Base-by-base conservation (phyloP, 2,113 vertebrate species). In the Australoheros scitulus region DNA sequence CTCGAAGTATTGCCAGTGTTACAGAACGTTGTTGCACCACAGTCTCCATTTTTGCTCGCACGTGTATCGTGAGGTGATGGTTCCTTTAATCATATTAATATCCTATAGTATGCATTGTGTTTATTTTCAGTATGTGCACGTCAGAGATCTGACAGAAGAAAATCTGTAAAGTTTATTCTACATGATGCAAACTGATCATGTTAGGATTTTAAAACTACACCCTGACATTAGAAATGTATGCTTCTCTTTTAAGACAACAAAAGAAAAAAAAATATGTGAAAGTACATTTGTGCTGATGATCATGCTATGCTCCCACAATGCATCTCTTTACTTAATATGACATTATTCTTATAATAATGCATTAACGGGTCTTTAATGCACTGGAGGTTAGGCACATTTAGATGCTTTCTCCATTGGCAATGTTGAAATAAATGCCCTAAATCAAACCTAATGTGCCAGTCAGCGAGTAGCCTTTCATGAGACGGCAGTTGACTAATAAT, bases 361-460 rank as follows among this genome's bases (percentile, higher is more conserved):
- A 72, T 72, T 32, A 72, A 52, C 26, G 17, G 65, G 65, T 72
- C 65, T 72, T 32, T 52, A 72, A 72, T 52, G 65, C 65, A 72
- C 65, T n/a, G 32, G 52, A 72, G 65, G 65, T 72, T 52, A 52
- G 65, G 43, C 65, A 72, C 65, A 72, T 32, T 72, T 52, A 52
- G 43, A 72, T 52, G 65, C 47, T 72, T 72, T 72, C 52, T 52
- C 47, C 65, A 72, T n/a, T 72, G 65, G 50, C 65, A 32, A 52
- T 52, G 65, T 52, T n/a, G 47, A 72, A 72, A 72, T 52, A 72
- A 72, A 72, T 52, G 47, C 65, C 65, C 65, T 72, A 72, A 72
- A 72, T 72, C 65, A 72, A 72, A 24, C 17, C 65, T 72, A 72
- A 72, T 72, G 65, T 72, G 65, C 26, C 11, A 61, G 29, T 58